phyloP scores from a whole-genome alignment of 1,140 invertebrate genomes.

The Teleopsis dalmanni region DNA sequence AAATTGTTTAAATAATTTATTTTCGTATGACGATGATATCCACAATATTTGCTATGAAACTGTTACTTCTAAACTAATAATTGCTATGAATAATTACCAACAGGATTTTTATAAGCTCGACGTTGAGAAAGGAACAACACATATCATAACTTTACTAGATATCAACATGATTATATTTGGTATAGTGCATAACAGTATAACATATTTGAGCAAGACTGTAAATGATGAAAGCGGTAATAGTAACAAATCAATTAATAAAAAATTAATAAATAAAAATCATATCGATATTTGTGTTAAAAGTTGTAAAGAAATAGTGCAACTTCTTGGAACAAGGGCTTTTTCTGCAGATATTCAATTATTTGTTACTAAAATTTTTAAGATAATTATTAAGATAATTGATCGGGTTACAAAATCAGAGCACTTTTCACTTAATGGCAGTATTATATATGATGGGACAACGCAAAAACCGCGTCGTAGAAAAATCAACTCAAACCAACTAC shows the following conservation, averaged over 20 bases:
- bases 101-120: no score
- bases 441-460: conserved; percentile 23
- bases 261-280: conserved; percentile 22
- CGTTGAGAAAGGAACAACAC: conserved; percentile 4
- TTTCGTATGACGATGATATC: conserved; percentile 18
- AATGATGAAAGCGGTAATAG: neutral
- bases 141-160: neutral
- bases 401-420: conserved; percentile 2
- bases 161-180: conserved; percentile 28
- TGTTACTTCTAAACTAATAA: neutral
- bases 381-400: conserved; percentile 2
- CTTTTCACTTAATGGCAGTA: conserved; percentile 8
- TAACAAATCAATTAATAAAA: conserved; percentile 5
- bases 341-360: neutral
- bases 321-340: neutral
- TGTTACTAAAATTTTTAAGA: neutral
- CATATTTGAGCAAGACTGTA: no score
- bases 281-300: conserved; percentile 27
- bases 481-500: conserved; percentile 21
- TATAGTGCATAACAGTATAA: conserved; percentile 27
- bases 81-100: conserved; percentile 18
- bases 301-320: conserved; percentile 6
- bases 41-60: no score
- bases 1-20: conserved; percentile 33
- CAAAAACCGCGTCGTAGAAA: conserved; percentile 22